A percentile compares a stretch with the other conserved stretches of the same genome.
Conservation (phyloP, 2,797 vertebrate genomes). For the Allobates femoralis region DNA sequence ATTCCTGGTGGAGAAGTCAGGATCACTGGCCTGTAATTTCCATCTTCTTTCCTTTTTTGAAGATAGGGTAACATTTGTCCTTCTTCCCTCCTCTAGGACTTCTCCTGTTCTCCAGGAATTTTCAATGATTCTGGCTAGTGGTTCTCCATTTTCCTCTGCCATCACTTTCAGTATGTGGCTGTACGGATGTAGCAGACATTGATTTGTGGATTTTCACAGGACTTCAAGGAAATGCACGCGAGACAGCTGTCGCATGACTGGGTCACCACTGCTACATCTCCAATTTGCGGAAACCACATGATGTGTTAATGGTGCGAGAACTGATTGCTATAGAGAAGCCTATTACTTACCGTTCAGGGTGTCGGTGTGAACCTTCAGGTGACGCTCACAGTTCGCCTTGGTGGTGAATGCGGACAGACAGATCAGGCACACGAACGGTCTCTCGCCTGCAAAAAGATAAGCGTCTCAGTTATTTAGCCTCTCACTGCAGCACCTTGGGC, state of each 20-base stretch:
- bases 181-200: background rate
- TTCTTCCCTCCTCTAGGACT: no score
- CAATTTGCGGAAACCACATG: background rate
- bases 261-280: background rate
- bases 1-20: no score
- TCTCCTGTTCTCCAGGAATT: no score
- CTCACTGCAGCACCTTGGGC: constrained; percentile 34
- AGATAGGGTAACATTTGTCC: no score
- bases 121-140: no score
- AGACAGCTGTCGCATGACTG: background rate
- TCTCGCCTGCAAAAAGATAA: constrained; percentile 82
- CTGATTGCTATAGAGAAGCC: background rate
- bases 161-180: no score
- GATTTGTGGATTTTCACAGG: background rate
- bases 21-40: no score
- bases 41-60: no score
- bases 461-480: constrained; percentile 38
- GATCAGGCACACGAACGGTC: constrained; percentile 94
- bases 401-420: constrained; percentile 97
- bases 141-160: no score
- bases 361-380: constrained; percentile 97
- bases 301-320: background rate
- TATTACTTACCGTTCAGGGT: constrained; percentile 81
- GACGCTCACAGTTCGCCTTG: constrained; percentile 97
- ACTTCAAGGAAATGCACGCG: background rate